Conservation (phyloP, 2,797 vertebrate species). For the Artibeus jamaicensis region DNA sequence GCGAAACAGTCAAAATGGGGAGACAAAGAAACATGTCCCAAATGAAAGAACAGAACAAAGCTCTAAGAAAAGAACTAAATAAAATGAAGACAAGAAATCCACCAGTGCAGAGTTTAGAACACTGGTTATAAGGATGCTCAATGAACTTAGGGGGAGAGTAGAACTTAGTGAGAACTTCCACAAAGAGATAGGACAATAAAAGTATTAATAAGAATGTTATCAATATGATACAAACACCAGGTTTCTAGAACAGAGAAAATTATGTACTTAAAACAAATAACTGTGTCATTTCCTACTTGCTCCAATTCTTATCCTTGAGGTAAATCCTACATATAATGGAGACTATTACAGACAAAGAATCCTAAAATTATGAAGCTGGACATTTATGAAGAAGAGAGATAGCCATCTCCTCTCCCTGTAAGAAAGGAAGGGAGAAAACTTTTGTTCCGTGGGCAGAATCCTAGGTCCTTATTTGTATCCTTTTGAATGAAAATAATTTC, state of each 20-base stretch:
- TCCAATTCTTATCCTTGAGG: not conserved
- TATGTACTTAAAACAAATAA: not conserved
- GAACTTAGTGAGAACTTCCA: not conserved
- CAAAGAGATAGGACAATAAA: not conserved
- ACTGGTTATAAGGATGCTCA: not conserved
- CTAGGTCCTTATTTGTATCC: not conserved
- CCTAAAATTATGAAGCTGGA: not conserved
- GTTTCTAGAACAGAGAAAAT: not conserved
- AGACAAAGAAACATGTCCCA: not conserved
- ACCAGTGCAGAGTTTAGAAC: not conserved
- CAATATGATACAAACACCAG: not conserved
- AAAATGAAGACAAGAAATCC: not conserved
- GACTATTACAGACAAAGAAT: not conserved
- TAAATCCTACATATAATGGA: not conserved
- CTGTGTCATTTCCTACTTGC: not conserved
- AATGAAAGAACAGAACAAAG: not conserved
- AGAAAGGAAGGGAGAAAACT: not conserved
- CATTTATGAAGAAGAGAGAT: not conserved
- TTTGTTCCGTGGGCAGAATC: not conserved
- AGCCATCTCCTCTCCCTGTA: not conserved
- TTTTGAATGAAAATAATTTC: not conserved
- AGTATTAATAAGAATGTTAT: not conserved
- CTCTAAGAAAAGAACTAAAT: not conserved
- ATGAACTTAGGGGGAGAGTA: not conserved
- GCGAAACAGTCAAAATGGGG: not conserved